phyloP scores from a whole-genome alignment of 2,113 vertebrate genomes.

The Microtus pennsylvanicus region DNA sequence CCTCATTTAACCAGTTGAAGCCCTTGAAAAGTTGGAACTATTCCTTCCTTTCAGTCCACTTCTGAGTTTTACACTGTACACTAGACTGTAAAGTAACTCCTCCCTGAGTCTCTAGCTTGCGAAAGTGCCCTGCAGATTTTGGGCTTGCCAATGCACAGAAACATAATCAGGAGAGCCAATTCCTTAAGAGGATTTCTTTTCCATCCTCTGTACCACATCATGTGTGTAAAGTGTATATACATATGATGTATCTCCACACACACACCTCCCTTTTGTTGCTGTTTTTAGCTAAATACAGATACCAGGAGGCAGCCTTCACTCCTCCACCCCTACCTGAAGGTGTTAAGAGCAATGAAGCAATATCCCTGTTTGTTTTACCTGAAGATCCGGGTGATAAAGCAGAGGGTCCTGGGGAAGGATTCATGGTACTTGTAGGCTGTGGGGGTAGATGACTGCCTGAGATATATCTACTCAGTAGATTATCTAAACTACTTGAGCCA shows the following conservation, averaged over 20 bases:
- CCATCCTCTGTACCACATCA: background rate
- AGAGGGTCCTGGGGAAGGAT: conserved; percentile 95
- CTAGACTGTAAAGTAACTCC: background rate
- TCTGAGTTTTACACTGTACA: background rate
- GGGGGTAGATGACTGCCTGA: conserved; percentile 94
- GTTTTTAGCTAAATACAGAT: background rate
- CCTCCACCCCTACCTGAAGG: background rate
- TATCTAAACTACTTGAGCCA: conserved; percentile 95
- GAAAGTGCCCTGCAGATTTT: background rate
- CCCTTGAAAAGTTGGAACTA: background rate
- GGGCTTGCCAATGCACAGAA: background rate
- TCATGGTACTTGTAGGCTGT: conserved; percentile 92
- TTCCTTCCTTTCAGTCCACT: background rate
- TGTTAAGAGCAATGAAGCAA: conserved; percentile 46
- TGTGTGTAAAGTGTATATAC: background rate
- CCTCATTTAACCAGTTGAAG: background rate
- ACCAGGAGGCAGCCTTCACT: background rate
- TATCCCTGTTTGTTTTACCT: conserved; percentile 87
- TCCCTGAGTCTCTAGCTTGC: background rate
- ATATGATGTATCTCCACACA: too few species aligned
- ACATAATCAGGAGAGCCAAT: background rate
- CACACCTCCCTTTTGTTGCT: background rate
- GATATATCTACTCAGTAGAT: conserved; percentile 95
- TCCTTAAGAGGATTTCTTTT: background rate
- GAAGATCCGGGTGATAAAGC: conserved; percentile 97